These are phyloP conservation scores for Collichthys lucidus DNA, from an alignment of 2,113 vertebrate species.

Conservation along the genomic window DNA sequence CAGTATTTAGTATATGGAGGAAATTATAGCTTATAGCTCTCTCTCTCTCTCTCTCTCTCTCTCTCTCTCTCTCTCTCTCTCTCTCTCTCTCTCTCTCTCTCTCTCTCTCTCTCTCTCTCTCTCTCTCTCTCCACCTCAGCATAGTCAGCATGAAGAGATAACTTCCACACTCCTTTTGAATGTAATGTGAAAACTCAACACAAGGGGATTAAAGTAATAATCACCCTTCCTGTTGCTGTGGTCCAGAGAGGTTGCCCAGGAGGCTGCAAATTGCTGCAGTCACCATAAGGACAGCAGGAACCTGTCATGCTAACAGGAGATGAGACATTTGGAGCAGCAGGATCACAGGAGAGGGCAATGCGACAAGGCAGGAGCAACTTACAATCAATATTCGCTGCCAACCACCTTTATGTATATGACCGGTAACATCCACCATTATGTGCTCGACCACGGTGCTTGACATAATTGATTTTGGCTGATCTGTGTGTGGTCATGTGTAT, in stretches of 20 bases:
- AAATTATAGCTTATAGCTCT: background rate
- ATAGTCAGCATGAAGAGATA: conserved; percentile 15
- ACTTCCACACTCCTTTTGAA: conserved; percentile 19
- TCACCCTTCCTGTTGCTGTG: conserved; percentile 49
- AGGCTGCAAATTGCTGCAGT: conserved; percentile 69
- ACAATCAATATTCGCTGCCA: conserved; percentile 73
- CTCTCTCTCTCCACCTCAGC: background rate
- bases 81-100: background rate
- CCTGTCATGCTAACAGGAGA: conserved; percentile 60
- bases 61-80: background rate
- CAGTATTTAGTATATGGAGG: too few species aligned
- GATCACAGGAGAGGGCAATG: conserved; percentile 56
- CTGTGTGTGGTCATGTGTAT: conserved; percentile 40
- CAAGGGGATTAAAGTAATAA: conserved; percentile 63
- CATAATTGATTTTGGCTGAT: conserved; percentile 67
- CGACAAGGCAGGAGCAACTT: conserved; percentile 54
- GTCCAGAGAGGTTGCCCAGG: conserved; percentile 55
- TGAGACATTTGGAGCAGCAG: conserved; percentile 61
- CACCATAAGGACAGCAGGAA: conserved; percentile 44
- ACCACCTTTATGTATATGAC: conserved; percentile 65
- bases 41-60: background rate
- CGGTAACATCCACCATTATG: conserved; percentile 53
- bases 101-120: too few species aligned
- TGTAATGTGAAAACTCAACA: conserved; percentile 50
- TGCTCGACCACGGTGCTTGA: conserved; percentile 44